phyloP scores from a whole-genome alignment of 2,113 vertebrate species.

The Natator depressus region DNA sequence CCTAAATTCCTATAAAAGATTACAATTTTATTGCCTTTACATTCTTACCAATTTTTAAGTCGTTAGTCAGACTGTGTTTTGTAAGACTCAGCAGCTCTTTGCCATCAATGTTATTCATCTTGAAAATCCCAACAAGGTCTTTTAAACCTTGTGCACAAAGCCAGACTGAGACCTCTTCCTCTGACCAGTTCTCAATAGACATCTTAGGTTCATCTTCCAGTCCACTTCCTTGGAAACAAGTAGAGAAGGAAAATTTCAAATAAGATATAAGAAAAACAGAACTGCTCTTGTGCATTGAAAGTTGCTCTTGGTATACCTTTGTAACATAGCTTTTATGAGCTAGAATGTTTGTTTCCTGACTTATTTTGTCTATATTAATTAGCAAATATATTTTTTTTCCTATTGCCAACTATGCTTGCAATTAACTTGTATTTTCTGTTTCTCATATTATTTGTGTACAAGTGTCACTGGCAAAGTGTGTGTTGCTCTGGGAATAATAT shows the following conservation, averaged over 20 bases:
- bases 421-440: not conserved
- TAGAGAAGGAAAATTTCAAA: conserved; percentile 48
- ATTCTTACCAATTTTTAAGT: conserved; percentile 89
- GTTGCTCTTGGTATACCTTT: not conserved
- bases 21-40: not conserved
- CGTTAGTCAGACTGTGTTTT: conserved; percentile 84
- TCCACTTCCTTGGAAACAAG: conserved; percentile 75
- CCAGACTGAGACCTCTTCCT: conserved; percentile 88
- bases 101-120: conserved; percentile 88
- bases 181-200: conserved; percentile 87
- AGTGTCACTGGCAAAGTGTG: not conserved
- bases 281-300: not conserved
- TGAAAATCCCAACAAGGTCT: conserved; percentile 82
- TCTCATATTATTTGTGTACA: not conserved
- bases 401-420: not conserved
- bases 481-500: not conserved
- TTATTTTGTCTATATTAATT: not conserved
- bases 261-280: not conserved
- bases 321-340: not conserved
- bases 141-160: conserved; percentile 80
- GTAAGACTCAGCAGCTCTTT: conserved; percentile 84
- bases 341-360: not conserved
- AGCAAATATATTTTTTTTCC: not conserved
- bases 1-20: not conserved
- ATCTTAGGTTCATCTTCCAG: conserved; percentile 57